Conservation (phyloP, 2,888 invertebrate genomes). For the Rhorus exstirpatorius region DNA sequence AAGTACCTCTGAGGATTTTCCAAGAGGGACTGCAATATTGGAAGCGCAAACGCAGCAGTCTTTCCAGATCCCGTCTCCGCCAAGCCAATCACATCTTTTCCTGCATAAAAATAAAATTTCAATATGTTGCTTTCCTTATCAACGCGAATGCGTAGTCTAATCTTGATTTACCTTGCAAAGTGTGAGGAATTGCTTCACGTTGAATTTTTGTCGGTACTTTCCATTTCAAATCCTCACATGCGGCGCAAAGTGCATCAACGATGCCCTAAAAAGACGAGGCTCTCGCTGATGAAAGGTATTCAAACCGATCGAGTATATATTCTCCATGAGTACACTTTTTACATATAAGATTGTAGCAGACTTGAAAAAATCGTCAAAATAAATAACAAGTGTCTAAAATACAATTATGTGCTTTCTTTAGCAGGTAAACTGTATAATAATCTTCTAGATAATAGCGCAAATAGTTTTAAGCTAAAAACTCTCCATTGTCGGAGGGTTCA, state of each 20-base stretch:
- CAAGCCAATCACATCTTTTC: conserved; percentile 92
- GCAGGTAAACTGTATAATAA: too few relatives aligned
- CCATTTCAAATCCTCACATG: conserved; percentile 98
- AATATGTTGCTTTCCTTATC: too few relatives aligned
- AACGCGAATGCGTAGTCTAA: neutral
- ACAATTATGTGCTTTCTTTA: too few relatives aligned
- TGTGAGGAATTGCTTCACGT: conserved; percentile 96
- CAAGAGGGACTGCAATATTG: conserved; percentile 96
- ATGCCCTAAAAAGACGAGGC: conserved; percentile 91
- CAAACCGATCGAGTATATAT: too few relatives aligned
- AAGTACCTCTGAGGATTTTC: conserved; percentile 97
- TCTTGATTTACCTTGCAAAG: conserved; percentile 90
- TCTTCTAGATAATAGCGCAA: too few relatives aligned
- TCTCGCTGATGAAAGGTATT: neutral
- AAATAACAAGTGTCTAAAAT: too few relatives aligned
- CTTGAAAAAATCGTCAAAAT: too few relatives aligned
- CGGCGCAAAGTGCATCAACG: conserved; percentile 95
- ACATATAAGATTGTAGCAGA: too few relatives aligned
- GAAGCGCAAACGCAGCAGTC: conserved; percentile 98
- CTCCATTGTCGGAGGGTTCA: too few relatives aligned
- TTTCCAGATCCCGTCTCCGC: conserved; percentile 98
- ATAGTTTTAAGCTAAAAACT: too few relatives aligned
- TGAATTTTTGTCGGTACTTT: conserved; percentile 98
- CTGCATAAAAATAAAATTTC: too few relatives aligned
- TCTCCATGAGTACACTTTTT: too few relatives aligned